Base-by-base conservation (phyloP, 2,888 invertebrate genomes). In the Erpobdella octoculata region DNA sequence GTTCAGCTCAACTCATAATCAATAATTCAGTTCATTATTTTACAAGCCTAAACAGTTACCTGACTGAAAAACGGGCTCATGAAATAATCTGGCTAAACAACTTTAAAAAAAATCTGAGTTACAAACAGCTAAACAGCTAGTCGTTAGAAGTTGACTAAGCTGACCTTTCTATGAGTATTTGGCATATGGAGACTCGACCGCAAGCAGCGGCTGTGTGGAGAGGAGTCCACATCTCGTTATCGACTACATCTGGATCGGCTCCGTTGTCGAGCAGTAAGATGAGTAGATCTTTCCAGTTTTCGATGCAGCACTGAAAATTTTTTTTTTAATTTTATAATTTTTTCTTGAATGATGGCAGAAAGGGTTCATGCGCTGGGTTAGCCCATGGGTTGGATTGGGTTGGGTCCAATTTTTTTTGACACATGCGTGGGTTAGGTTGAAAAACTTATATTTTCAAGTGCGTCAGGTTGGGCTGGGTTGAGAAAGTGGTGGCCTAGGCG, bases 161-260 rank as follows among this genome's bases (percentile, higher is more conserved):
- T 12, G 0, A 69, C 69, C 58, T 69, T 15, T 90, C 89, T 80
- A 97, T 94, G 53, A 96, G 87, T 81, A 91, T 90, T 83, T 90
- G 89, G 76, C 97, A 96, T 79, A 99, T 87, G 84, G 92, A 92
- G 71, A 95, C 87, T 85, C 98, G 95, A 1, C 95, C 97, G 83
- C 98, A 99, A 15, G 97, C 98, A 58, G 97, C 96, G 0, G 98
- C 98, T 12, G 97, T 98, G 85, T 99, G 98, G 53, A 98, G 85
- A 0, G 97, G 97, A 28, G 97, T 97, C 96, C 96, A 97, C 80
- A 91, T 91, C 83, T 96, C 95, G 81, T 92, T 93, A 84, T 97
- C 97, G 85, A 92, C 91, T 0, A 94, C 92, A 84, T 96, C 94
- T 2, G 96, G 93, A 81, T 96, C 89, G 66, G 93, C 93, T 75